Evolutionary conservation across 2,113 vertebrate genomes (phyloP), one percentile per base, ranked within the genome.

Genomic region (Falco punctatus): DNA sequence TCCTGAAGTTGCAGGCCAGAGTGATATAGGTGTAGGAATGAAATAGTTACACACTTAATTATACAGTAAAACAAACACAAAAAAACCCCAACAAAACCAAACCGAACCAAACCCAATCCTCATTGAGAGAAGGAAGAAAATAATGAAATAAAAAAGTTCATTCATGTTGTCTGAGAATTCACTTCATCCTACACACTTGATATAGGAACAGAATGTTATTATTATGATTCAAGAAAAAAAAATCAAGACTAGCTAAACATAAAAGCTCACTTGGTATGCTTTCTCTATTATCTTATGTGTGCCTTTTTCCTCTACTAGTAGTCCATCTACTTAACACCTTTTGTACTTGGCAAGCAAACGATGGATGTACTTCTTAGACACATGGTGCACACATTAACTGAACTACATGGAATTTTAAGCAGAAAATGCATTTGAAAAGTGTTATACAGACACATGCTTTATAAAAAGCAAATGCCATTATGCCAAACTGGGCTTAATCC

Each of bases 381-480:
- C 83, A 91, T 80, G 81, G 86, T 89, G 62, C 73, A 85, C 70
- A 85, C 89, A 91, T 94, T 94, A 96, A 89, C 49, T 5, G 11
- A 94, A 92, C 73, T 80, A 95, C 55, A 86, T 30, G 79, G 92
- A 96, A 96, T 90, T 95, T 94, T 86, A 94, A 92, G 72, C 58
- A 94, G 62, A 91, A 97, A 96, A 93, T 7, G 49, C 0, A 2
- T 46, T 81, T 94, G 86, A 95, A 95, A 95, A 94, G 62, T 55
- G 49, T 70, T 92, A 66, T 20, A 88, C 17, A 65, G 85, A 67
- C 72, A 88, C 20, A 67, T 23, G 32, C 23, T 95, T 96, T 79
- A 94, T 79, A 91, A 95, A 94, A 92, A 94, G 74, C 28, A 95
- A 92, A 81, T 62, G 57, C 74, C 91, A 90, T 61, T 27, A 30